Base-by-base conservation (phyloP, 2,888 invertebrate genomes). In the Barypeithes pellucidus region DNA sequence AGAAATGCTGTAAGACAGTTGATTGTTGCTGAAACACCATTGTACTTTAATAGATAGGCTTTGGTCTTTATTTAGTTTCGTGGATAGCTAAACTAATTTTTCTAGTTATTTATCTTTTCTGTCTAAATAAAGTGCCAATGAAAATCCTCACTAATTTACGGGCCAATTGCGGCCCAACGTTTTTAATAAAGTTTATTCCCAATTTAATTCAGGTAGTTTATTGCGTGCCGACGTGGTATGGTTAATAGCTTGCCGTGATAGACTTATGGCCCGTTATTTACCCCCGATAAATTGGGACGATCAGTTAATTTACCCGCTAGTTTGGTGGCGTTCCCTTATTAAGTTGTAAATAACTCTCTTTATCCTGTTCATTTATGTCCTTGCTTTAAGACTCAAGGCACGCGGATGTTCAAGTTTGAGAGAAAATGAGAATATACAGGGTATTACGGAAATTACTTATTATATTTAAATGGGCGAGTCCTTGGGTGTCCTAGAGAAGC, bases 241-340 rank as follows among this genome's bases (percentile, higher is more conserved):
- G 79, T 79, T 79, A 79, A 77, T 76, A 76, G 77, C 73, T 72
- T 72, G 74, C 77, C 78, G 79, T 83, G 85, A 84, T 84, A 84
- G 85, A 85, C 84, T 85, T 85, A 86, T 85, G 83, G 86, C 82
- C 83, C 80, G 84, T 85, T 85, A 85, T 84, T 85, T 84, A 83
- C 82, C 82, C 81, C 83, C 73, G 61, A 85, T 85, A 86, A 86
- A 85, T 85, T 82, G 83, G 79, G 80, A 81, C 84, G 84, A 85
- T 85, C 85, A 84, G 84, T 85, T 85, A 85, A 86, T 85, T 85
- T 84, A 82, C 80, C 81, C 80, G 79, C 80, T 79, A 79, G 79
- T 80, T 80, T 79, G 78, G 78, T 50, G 54, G 62, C 36, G 77
- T 67, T 59, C 78, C 66, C 78, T 80, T 81, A 81, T 81, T 80